These are phyloP conservation scores for Agrilus planipennis DNA, from an alignment of 1,140 invertebrate species.

Conservation along the genomic window DNA sequence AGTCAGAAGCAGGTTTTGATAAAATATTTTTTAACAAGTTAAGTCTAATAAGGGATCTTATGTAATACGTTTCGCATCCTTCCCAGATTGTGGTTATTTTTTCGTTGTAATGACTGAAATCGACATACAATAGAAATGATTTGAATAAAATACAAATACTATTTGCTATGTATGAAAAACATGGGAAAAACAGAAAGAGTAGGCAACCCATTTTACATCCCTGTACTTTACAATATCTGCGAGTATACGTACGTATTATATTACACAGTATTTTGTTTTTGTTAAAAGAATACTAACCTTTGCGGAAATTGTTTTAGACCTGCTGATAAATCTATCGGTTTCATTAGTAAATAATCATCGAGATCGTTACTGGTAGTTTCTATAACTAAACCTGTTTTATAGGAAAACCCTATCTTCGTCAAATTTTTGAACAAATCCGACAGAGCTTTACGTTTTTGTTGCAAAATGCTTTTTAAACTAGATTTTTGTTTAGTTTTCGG, in stretches of 20 bases:
- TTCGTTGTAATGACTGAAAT: conserved; percentile 39
- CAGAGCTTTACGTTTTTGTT: conserved; percentile 71
- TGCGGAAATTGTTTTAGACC: conserved; percentile 37
- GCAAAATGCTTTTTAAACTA: conserved; percentile 67
- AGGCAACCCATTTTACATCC: too few relatives aligned
- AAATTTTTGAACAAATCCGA: conserved; percentile 75
- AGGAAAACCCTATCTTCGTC: conserved; percentile 61
- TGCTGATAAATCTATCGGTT: conserved; percentile 48
- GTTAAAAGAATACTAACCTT: conserved; percentile 27
- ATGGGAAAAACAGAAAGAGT: too few relatives aligned
- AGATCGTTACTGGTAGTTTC: conserved; percentile 29
- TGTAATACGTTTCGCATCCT: conserved; percentile 64
- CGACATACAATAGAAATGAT: conserved; percentile 8
- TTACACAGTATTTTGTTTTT: too few relatives aligned
- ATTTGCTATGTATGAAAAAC: too few relatives aligned
- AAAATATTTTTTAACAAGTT: conserved; percentile 52
- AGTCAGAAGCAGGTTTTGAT: conserved; percentile 56
- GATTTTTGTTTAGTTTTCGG: conserved; percentile 66
- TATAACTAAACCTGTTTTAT: conserved; percentile 51
- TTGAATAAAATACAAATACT: conserved; percentile 7
- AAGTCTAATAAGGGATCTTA: conserved; percentile 55
- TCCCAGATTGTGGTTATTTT: conserved; percentile 52
- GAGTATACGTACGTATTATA: too few relatives aligned
- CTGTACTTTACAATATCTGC: too few relatives aligned
- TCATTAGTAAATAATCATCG: conserved; percentile 38